phyloP scores from a whole-genome alignment of 2,797 vertebrate species.

The Ataeniobius toweri region DNA sequence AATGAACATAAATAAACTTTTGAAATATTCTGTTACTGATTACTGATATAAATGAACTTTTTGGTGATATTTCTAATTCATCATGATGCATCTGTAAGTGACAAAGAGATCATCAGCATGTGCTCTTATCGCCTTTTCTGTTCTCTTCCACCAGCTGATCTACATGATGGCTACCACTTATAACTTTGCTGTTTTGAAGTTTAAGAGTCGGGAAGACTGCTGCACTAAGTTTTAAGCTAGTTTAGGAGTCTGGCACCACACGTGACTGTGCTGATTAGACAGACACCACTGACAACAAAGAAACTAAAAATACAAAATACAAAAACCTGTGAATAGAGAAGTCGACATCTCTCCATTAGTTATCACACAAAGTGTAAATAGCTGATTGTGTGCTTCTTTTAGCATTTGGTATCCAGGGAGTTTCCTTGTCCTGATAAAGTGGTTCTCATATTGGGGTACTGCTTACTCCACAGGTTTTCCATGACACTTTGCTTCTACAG shows the following conservation, averaged over 20 bases:
- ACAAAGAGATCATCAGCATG: constrained; percentile 57
- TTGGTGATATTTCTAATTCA: constrained; percentile 1
- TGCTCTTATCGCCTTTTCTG: constrained; percentile 78
- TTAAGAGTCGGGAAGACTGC: constrained; percentile 99
- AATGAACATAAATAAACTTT: background rate
- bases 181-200: constrained; percentile 99
- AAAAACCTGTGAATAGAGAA: constrained; percentile 78
- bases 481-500: constrained; percentile 48
- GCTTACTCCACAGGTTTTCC: constrained; percentile 58
- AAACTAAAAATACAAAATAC: constrained; percentile 71
- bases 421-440: constrained; percentile 53
- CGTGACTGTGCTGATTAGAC: constrained; percentile 80
- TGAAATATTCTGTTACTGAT: background rate
- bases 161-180: constrained; percentile 99
- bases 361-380: constrained; percentile 92
- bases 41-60: background rate
- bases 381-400: constrained; percentile 84
- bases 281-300: constrained; percentile 89
- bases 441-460: constrained; percentile 55
- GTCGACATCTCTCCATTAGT: constrained; percentile 81
- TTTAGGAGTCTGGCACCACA: constrained; percentile 74
- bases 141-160: constrained; percentile 99
- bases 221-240: constrained; percentile 99
- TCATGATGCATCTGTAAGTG: constrained; percentile 17
- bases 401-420: constrained; percentile 76